Evolutionary conservation across 2,797 vertebrate genomes (phyloP), one percentile per base, ranked within the genome.

Genomic region (Austrolebias charrua): DNA sequence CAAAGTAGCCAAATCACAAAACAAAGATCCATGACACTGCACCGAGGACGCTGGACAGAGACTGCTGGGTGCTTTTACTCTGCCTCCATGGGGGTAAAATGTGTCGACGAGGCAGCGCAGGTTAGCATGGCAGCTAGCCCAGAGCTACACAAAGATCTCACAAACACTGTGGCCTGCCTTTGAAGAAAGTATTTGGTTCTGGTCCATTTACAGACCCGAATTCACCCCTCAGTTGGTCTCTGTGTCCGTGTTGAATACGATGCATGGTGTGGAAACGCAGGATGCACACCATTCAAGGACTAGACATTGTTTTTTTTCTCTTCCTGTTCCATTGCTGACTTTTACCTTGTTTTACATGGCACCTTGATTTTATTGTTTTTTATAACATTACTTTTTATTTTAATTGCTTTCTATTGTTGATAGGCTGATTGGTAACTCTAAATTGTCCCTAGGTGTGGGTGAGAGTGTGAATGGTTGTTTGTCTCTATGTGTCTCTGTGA

Each of bases 91-190:
- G 6, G 4, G 5, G 6, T 1, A 10, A 8, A 53, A 12, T 20
- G 4, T 9, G 45, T 5, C 52, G 33, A 65, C 54, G 62, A 55
- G 66, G 85, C 51, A 40, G 40, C 60, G 11, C 31, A 24, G 50
- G 68, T 57, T 81, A 80, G 83, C 85, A 49, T 38, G 4, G 1
- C 63, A 49, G 72, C 74, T 84, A 90, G 75, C 80, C 58, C 78
- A 77, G 54, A 87, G 86, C 92, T 83, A 93, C 92, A 93, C 92
- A 93, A 93, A 93, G 91, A 90, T 93, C 87, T 82, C 79, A 87
- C 82, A 74, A 79, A 84, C 85, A 81, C 67, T 84, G 79, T 84
- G 84, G 88, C 83, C 85, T 79, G 86, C 85, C 79, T 63, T 80
- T 73, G 66, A 82, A 60, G 77, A 72, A 85, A 83, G 87, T 75